Evolutionary conservation across 2,797 vertebrate genomes (phyloP), one percentile per base, ranked within the genome.

Genomic region (Channa striata): DNA sequence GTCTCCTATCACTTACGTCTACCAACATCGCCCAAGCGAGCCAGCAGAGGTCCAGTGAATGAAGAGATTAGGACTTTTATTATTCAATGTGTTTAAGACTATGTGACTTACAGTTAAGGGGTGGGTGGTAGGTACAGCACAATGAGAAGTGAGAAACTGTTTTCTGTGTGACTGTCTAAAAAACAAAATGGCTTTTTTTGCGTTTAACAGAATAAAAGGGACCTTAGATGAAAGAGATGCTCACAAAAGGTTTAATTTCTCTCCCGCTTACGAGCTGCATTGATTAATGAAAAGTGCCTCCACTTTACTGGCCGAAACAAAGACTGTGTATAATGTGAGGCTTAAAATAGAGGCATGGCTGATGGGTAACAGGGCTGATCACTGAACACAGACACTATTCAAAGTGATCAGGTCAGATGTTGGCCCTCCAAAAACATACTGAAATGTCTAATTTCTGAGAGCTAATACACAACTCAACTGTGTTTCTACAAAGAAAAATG

Each of bases 171-270:
- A n/a, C 42, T 16, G 20, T 17, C 21, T 21, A 33, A 70, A n/a
- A 52, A 56, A 23, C 46, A 56, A 76, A 70, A 71, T 68, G 54
- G 23, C 59, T 42, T 59, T 68, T 73, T 68, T 72, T 83, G 67
- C 68, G 70, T 72, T 76, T 49, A 59, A 59, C 59, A 59, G 33
- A 46, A 74, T 66, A 21, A 80, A 74, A 79, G 63, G 7, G 12
- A 65, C 16, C 13, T 8, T 52, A 39, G 79, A 89, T 93, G 64
- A 90, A 90, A 89, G 81, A 70, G 57, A 69, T 10, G 56, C 68
- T 48, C 20, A 91, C 72, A 87, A 89, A 89, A 88, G 80, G 51
- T 72, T 53, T 68, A n/a, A 65, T 85, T 84, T 81, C 20, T 72
- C 60, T 54, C 54, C 50, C 47, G 67, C 66, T 87, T 68, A 73